Evolutionary conservation across 2,797 vertebrate genomes (phyloP).

Genomic region (Cebuella pygmaea): DNA sequence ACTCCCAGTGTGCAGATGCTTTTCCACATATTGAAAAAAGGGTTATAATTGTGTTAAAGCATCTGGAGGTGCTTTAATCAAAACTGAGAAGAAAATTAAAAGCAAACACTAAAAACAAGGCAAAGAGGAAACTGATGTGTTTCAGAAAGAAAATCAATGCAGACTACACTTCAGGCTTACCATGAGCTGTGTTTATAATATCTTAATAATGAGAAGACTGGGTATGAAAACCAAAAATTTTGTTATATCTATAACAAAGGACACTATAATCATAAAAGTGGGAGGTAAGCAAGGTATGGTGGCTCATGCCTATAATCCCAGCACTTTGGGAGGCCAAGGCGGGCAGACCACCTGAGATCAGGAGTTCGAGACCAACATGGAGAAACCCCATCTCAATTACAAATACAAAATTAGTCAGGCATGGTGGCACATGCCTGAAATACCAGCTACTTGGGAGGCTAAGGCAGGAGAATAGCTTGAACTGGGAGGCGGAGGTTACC

Average conservation of each 20-base stretch:
- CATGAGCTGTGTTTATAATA: not conserved
- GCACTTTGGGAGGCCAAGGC: too few relatives aligned
- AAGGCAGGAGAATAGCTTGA: too few relatives aligned
- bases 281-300: not conserved
- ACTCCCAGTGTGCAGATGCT: not conserved
- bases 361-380: too few relatives aligned
- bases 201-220: not conserved
- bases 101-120: not conserved
- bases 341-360: too few relatives aligned
- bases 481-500: too few relatives aligned
- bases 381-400: too few relatives aligned
- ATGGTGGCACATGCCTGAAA: too few relatives aligned
- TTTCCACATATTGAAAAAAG: not conserved
- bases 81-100: not conserved
- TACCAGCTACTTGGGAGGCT: too few relatives aligned
- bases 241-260: not conserved
- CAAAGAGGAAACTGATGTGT: not conserved
- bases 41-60: not conserved
- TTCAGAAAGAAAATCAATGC: not conserved
- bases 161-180: not conserved
- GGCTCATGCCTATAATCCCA: too few relatives aligned
- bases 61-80: not conserved
- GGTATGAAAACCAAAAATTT: not conserved
- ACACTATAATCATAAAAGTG: not conserved
- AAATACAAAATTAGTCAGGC: too few relatives aligned